Conservation (phyloP, 2,113 vertebrate species). For the Amphilophus citrinellus region DNA sequence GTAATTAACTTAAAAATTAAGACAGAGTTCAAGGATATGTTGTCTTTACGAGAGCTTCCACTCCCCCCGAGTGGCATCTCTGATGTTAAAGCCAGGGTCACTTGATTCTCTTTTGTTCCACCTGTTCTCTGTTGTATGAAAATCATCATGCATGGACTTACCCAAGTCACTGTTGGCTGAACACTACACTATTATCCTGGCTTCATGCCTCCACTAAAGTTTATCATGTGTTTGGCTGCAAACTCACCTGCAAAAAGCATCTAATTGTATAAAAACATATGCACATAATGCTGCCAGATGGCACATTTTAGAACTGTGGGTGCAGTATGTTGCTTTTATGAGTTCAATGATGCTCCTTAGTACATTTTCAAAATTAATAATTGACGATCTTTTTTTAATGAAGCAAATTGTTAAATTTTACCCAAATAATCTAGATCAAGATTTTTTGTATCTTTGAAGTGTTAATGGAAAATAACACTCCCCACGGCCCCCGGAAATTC, state of each 20-base stretch:
- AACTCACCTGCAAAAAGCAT: constrained; percentile 31
- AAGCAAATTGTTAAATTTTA: not conserved
- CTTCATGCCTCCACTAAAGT: constrained; percentile 21
- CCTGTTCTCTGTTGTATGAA: constrained; percentile 29
- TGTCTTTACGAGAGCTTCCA: too few species aligned
- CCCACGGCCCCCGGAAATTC: not conserved
- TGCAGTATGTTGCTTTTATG: not conserved
- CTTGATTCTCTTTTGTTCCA: not conserved
- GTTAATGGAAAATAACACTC: not conserved
- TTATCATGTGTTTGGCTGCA: constrained; percentile 33
- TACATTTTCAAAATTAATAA: not conserved
- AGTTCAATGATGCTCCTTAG: not conserved
- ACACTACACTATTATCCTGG: constrained; percentile 34
- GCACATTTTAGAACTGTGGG: not conserved
- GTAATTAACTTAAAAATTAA: not conserved
- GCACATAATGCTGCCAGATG: constrained; percentile 15
- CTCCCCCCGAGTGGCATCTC: not conserved
- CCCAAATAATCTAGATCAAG: not conserved
- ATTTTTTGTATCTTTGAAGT: not conserved
- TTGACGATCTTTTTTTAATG: not conserved
- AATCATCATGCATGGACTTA: constrained; percentile 19
- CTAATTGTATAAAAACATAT: constrained; percentile 1
- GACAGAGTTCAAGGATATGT: not conserved
- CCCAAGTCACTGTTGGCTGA: constrained; percentile 30
- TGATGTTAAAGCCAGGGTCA: not conserved